These are phyloP conservation scores for Nerophis lumbriciformis DNA, from an alignment of 2,113 vertebrate species.

Conservation along the genomic window DNA sequence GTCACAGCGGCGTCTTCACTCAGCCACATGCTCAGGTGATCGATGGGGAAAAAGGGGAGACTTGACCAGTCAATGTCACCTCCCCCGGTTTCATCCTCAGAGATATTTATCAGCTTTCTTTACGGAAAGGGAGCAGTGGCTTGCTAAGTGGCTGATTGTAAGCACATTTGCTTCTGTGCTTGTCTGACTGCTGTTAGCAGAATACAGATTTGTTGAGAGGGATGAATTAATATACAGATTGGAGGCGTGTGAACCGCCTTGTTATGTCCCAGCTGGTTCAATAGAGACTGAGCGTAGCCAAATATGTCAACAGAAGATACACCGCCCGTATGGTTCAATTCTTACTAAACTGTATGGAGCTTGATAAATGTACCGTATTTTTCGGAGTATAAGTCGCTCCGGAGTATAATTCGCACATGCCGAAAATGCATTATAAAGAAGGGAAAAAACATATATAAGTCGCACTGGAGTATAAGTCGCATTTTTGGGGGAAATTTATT, in stretches of 20 bases:
- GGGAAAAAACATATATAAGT: no score
- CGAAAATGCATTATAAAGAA: no score
- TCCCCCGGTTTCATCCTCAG: background rate
- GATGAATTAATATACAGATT: conserved; percentile 38
- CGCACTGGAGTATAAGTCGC: no score
- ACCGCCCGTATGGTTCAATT: background rate
- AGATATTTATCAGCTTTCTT: conserved; percentile 32
- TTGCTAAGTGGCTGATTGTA: conserved; percentile 17
- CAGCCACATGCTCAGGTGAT: conserved; percentile 38
- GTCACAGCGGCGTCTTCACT: conserved; percentile 36
- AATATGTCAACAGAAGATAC: conserved; percentile 5
- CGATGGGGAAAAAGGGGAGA: conserved; percentile 28
- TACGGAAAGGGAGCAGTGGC: conserved; percentile 13
- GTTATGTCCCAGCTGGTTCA: conserved; percentile 22
- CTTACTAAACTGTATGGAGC: background rate
- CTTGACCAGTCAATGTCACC: conserved; percentile 16
- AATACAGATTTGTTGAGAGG: conserved; percentile 15
- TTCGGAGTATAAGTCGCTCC: no score
- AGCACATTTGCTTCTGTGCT: conserved; percentile 13
- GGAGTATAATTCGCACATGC: no score
- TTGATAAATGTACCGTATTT: no score
- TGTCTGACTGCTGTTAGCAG: conserved; percentile 21
- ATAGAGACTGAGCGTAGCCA: conserved; percentile 12
- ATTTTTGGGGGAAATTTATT: no score
- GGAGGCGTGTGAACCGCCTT: conserved; percentile 27